Conservation (phyloP, 2,888 invertebrate genomes). For the Colostygia pectinataria region DNA sequence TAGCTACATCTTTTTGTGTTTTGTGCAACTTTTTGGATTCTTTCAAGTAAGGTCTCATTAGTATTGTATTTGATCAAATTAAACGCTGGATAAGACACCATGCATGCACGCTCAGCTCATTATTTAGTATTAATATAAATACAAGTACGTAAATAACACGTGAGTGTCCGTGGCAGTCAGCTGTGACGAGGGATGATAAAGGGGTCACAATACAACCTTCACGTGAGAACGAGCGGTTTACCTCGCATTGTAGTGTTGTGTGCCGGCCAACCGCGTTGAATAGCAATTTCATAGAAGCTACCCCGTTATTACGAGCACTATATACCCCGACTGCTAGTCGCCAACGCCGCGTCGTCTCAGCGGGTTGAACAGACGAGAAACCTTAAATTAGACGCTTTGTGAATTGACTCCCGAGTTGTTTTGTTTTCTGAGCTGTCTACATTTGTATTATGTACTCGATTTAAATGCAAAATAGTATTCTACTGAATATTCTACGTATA, state of each 20-base stretch:
- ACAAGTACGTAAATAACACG: slow-evolving; percentile 5
- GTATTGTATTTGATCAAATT: no score
- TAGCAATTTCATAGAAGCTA: slow-evolving; percentile 67
- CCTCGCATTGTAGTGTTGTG: slow-evolving; percentile 62
- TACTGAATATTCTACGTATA: slow-evolving; percentile 25
- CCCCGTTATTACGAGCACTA: slow-evolving; percentile 69
- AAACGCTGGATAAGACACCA: no score
- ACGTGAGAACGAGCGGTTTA: slow-evolving; percentile 64
- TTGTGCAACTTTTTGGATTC: no score
- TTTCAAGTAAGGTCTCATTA: no score
- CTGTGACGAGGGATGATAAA: slow-evolving; percentile 62
- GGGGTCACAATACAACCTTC: slow-evolving; percentile 60
- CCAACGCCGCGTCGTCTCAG: slow-evolving; percentile 42
- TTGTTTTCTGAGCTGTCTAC: slow-evolving; percentile 31
- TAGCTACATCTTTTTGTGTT: neutral
- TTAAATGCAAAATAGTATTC: slow-evolving; percentile 34
- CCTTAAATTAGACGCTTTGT: slow-evolving; percentile 59
- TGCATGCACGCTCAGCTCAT: no score
- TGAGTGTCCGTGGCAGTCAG: slow-evolving; percentile 48
- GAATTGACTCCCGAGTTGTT: slow-evolving; percentile 42
- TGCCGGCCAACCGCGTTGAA: slow-evolving; percentile 61
- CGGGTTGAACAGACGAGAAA: slow-evolving; percentile 58
- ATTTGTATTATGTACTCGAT: slow-evolving; percentile 31
- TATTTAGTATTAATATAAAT: no score
- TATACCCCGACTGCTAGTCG: slow-evolving; percentile 57